Evolutionary conservation across 2,888 invertebrate species (phyloP).

Genomic region (Cerastoderma edule): DNA sequence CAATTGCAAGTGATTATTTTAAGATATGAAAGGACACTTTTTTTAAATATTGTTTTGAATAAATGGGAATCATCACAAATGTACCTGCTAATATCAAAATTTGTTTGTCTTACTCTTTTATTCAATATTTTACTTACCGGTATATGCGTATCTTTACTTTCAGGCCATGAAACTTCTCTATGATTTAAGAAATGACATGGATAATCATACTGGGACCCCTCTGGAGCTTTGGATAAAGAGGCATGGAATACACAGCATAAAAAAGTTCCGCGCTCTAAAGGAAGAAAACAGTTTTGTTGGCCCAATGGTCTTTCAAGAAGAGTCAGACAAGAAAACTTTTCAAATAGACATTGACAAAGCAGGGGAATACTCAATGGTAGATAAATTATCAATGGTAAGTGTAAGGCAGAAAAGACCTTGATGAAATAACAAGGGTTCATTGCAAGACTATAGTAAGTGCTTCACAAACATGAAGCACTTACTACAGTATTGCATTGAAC

Average conservation of each 20-base stretch:
- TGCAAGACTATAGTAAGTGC: background rate
- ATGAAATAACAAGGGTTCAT: background rate
- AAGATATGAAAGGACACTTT: too few relatives aligned
- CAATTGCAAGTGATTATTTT: too few relatives aligned
- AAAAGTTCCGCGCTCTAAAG: conserved; percentile 89
- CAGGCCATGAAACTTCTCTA: conserved; percentile 96
- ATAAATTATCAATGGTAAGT: conserved; percentile 95
- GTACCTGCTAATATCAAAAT: too few relatives aligned
- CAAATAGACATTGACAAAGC: conserved; percentile 97
- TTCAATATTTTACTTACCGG: too few relatives aligned
- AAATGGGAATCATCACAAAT: too few relatives aligned
- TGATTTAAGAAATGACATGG: conserved; percentile 89
- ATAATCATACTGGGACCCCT: conserved; percentile 92
- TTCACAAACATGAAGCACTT: too few relatives aligned
- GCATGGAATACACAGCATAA: conserved; percentile 92
- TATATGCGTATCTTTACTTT: conserved; percentile 35
- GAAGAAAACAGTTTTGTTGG: conserved; percentile 85
- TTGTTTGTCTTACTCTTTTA: too few relatives aligned
- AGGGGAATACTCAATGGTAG: conserved; percentile 93
- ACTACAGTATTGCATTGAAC: too few relatives aligned
- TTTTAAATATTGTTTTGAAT: too few relatives aligned
- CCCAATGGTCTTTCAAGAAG: conserved; percentile 93
- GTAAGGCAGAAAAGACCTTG: background rate
- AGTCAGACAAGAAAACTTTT: conserved; percentile 92
- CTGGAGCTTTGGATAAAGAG: conserved; percentile 95